Base-by-base conservation (phyloP, 2,113 vertebrate genomes). In the Cyanoramphus novaezelandiae region DNA sequence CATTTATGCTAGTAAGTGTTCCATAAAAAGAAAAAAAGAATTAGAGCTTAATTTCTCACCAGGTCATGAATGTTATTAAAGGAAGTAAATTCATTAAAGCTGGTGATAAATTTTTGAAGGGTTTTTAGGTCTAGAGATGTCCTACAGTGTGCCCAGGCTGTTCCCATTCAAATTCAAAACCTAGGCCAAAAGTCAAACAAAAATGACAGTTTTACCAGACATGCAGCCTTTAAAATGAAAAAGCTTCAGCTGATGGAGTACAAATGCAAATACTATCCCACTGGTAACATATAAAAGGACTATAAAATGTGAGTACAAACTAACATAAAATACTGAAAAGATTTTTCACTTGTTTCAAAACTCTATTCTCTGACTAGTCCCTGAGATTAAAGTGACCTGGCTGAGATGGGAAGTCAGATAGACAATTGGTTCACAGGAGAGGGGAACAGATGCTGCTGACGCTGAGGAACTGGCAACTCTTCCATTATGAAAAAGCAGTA, bases 121-220 rank as follows among this genome's bases (percentile, higher is more conserved):
- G 96, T 92, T 3, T 88, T 94, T 96, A 71, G 99, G 97, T 67
- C 91, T 97, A 90, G 98, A 98, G 74, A 98, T 97, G 83, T 98
- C 98, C 86, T 98, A 98, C 75, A 99, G 91, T 53, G 95, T 98
- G 75, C 88, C 98, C 93, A 99, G 97, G 82, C 98, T 98, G 96
- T 98, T 99, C 52, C 98, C 98, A 65, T 98, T 98, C 95, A 99
- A 98, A 97, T 99, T 98, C 91, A 99, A 97, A 90, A 98, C 97
- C 98, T 98, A 85, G 64, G 63, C 59, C 47, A 76, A 83, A 93
- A 83, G 28, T 33, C 63, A 63, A 90, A 76, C 41, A 74, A 47
- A 93, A 91, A 86, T 57, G 3, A 77, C 31, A 62, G 47, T 70
- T 90, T 70, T 63, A 41, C n/a, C 1, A 5, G n/a, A 49, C 15